phyloP scores from a whole-genome alignment of 2,888 invertebrate species.

The Torymus aiolomorphi region DNA sequence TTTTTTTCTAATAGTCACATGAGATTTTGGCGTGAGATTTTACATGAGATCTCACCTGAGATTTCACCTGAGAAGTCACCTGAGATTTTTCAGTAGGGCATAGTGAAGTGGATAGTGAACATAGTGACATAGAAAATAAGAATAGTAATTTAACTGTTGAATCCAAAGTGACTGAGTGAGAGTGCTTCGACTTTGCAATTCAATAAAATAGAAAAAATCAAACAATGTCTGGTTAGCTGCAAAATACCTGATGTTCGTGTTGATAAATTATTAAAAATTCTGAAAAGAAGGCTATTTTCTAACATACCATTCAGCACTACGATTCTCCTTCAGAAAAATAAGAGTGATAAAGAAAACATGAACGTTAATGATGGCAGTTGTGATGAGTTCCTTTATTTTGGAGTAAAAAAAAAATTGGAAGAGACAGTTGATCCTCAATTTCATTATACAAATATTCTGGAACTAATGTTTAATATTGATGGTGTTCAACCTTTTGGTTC shows the following conservation, averaged over 20 bases:
- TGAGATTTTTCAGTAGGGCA: too few relatives aligned
- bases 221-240: too few relatives aligned
- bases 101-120: too few relatives aligned
- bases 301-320: not conserved
- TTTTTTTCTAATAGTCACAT: too few relatives aligned
- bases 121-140: too few relatives aligned
- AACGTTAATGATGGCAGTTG: not conserved
- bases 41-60: too few relatives aligned
- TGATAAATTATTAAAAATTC: constrained; percentile 2
- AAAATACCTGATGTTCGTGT: not conserved
- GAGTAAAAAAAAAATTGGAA: not conserved
- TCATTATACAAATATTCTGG: not conserved
- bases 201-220: too few relatives aligned
- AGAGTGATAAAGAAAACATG: not conserved
- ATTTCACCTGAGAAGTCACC: too few relatives aligned
- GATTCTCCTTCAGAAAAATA: not conserved
- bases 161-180: too few relatives aligned
- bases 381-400: constrained; percentile 11
- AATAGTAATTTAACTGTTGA: too few relatives aligned
- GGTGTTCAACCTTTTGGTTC: constrained; percentile 11
- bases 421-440: not conserved
- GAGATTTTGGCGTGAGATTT: too few relatives aligned
- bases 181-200: too few relatives aligned
- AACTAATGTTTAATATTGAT: constrained; percentile 28
- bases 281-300: not conserved